phyloP scores from a whole-genome alignment of 2,888 invertebrate species.

The Ctena decussata region DNA sequence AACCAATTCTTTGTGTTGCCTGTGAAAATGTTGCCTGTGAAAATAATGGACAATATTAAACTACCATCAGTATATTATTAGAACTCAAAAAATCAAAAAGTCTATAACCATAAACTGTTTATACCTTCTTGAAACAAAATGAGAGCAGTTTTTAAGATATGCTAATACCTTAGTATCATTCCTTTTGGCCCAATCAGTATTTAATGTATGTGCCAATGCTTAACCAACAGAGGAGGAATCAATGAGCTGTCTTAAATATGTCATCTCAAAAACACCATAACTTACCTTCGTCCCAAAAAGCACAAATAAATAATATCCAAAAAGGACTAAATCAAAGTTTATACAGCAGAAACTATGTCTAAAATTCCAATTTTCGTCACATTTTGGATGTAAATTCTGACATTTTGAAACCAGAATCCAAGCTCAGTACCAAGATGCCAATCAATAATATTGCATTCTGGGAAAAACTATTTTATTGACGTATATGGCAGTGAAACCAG shows the following conservation, averaged over 20 bases:
- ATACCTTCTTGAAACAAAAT: too few relatives aligned
- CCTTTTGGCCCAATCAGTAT: too few relatives aligned
- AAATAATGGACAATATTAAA: too few relatives aligned
- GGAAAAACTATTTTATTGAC: constrained; percentile 2
- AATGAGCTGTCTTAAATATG: not conserved
- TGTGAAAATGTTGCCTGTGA: too few relatives aligned
- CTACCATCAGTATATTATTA: too few relatives aligned
- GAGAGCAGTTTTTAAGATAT: too few relatives aligned
- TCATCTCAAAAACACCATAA: not conserved
- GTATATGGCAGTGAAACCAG: not conserved
- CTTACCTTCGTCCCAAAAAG: not conserved
- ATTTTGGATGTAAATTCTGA: constrained; percentile 3
- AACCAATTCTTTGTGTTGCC: too few relatives aligned
- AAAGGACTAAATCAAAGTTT: not conserved
- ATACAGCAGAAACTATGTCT: not conserved
- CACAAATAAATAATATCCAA: not conserved
- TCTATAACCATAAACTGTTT: too few relatives aligned
- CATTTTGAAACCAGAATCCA: not conserved
- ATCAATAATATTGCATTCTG: constrained; percentile 7
- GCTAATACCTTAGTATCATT: too few relatives aligned
- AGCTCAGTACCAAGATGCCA: not conserved
- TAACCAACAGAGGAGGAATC: not conserved
- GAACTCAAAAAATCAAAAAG: too few relatives aligned
- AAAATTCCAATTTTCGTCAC: not conserved
- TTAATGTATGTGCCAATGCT: not conserved